Base-by-base conservation (phyloP, 2,113 vertebrate species). In the Sinocyclocheilus anophthalmus region DNA sequence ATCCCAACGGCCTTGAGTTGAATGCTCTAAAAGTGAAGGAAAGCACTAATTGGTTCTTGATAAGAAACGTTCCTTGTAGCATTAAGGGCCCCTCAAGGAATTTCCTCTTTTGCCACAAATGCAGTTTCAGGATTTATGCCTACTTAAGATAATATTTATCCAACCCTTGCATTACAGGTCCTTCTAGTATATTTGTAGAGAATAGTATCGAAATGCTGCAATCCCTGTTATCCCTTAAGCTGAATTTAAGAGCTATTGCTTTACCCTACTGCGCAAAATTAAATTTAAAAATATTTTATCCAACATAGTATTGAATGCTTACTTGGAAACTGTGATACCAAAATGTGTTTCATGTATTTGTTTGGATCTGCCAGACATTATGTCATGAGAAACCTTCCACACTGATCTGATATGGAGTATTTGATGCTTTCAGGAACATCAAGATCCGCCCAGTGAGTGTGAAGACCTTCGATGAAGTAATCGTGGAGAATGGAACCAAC, bases 381-480 rank as follows among this genome's bases (percentile, higher is more conserved):
- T 82, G 33, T 50, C 73, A 76, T 79, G 33, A 59, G 20, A 79
- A 79, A 79, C 5, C 24, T 67, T 59, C 70, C 72, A 57, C 4
- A 78, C 83, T 76, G 61, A 82, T 84, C 84, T 88, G 37, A 90
- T 24, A 3, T 24, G 77, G 42, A 69, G 87, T 84, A 63, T 89
- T 48, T 89, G 73, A 70, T 88, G 61, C 84, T 72, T 90, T 84
- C 85, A 95, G 95, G 93, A 96, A 90, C 91, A 93, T 95, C 88
- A 95, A 97, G 92, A 94, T 96, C 89, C 94, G 96, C 57, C 97
- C 97, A 4, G 93, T 93, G 79, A 97, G 96, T 65, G 94, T 97
- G 86, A 98, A 97, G 93, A 98, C 96, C 1, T 98, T 97, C 84
- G 96, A 97, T 79, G 96, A 98, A 84, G 94, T 98, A 85, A 94